Evolutionary conservation across 1,140 invertebrate genomes (phyloP).

Genomic region (Danaus plexippus): DNA sequence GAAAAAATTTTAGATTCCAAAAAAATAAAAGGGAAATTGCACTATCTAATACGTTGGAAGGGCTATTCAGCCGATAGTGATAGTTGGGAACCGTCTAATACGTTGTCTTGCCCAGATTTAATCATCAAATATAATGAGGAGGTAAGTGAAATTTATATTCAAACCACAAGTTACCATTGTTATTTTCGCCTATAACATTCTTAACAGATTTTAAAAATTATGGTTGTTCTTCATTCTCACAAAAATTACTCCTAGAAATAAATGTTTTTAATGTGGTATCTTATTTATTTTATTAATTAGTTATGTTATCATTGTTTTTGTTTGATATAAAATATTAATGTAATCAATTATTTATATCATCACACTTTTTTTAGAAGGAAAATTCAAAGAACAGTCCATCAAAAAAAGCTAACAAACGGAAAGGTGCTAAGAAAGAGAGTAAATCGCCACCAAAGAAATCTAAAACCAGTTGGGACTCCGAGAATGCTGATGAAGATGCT

Average conservation of each 20-base stretch:
- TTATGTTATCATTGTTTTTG: too few species aligned
- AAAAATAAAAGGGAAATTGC: slow-evolving; percentile 76
- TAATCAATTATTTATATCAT: too few species aligned
- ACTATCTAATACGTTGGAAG: slow-evolving; percentile 88
- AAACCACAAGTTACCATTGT: neutral
- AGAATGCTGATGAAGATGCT: slow-evolving; percentile 70
- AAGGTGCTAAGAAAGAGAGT: slow-evolving; percentile 37
- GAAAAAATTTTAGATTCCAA: slow-evolving; percentile 80
- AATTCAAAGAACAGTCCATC: slow-evolving; percentile 42
- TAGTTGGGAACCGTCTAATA: slow-evolving; percentile 86
- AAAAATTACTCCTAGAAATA: too few species aligned
- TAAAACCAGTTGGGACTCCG: slow-evolving; percentile 52
- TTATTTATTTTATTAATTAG: too few species aligned
- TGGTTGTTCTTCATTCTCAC: too few species aligned
- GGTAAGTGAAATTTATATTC: slow-evolving; percentile 29
- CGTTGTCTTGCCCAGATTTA: slow-evolving; percentile 78
- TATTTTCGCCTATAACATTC: too few species aligned
- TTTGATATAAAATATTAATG: too few species aligned
- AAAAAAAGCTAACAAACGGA: slow-evolving; percentile 45
- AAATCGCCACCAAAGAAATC: slow-evolving; percentile 40
- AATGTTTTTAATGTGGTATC: too few species aligned
- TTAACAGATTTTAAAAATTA: too few species aligned
- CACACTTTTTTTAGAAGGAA: slow-evolving; percentile 35
- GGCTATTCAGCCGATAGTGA: slow-evolving; percentile 81
- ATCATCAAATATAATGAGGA: slow-evolving; percentile 76